A percentile compares a stretch with the other conserved stretches of the same genome.
phyloP scores from a whole-genome alignment of 2,888 invertebrate species.

The Sinohyriopsis cumingii region DNA sequence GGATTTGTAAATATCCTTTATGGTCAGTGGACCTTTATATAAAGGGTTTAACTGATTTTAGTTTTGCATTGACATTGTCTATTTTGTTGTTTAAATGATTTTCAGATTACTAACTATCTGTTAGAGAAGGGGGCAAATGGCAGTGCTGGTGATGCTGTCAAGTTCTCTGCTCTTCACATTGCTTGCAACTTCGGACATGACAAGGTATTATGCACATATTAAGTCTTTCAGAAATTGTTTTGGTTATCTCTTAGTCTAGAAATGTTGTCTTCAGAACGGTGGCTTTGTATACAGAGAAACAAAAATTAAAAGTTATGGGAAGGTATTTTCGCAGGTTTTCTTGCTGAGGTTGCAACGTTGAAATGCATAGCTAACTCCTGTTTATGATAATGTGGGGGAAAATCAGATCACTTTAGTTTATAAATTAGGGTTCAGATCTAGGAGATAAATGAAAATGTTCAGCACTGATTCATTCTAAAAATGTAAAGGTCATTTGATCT shows the following conservation, averaged over 20 bases:
- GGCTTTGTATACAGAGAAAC: neutral
- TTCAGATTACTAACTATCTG: constrained; percentile 64
- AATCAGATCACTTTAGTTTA: too few species aligned
- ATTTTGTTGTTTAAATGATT: neutral
- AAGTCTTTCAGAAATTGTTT: neutral
- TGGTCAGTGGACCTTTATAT: too few species aligned
- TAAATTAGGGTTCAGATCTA: too few species aligned
- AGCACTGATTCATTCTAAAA: too few species aligned
- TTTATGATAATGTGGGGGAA: too few species aligned
- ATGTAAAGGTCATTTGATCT: too few species aligned
- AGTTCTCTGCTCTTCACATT: constrained; percentile 73
- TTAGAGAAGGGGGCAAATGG: constrained; percentile 70
- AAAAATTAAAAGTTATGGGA: neutral
- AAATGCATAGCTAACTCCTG: too few species aligned
- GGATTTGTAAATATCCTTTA: too few species aligned
- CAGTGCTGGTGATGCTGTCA: constrained; percentile 71
- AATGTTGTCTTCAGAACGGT: neutral
- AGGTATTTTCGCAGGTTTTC: neutral
- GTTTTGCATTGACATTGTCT: too few species aligned
- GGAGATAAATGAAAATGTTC: too few species aligned
- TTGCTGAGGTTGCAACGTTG: too few species aligned
- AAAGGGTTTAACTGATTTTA: too few species aligned
- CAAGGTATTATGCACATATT: constrained; percentile 49
- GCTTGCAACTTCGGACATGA: constrained; percentile 74
- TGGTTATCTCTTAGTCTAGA: neutral